phyloP scores from a whole-genome alignment of 2,888 invertebrate genomes.

The Drosophila pseudotakahashii region DNA sequence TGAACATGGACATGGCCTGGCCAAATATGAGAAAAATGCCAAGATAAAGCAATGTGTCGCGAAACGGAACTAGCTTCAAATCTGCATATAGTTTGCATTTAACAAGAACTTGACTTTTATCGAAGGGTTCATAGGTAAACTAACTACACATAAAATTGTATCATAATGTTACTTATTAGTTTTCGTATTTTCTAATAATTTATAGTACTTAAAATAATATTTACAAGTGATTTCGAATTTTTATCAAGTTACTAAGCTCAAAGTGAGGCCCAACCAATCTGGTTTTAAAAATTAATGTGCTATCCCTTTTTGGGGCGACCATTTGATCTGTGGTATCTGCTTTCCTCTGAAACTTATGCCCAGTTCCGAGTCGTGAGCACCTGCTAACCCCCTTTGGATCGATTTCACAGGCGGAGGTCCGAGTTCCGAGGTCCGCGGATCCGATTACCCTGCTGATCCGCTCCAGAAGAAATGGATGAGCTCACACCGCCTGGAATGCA shows the following conservation, averaged over 20 bases:
- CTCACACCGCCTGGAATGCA: slow-evolving; percentile 21
- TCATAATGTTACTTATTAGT: too few relatives aligned
- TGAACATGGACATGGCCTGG: slow-evolving; percentile 21
- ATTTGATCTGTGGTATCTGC: slow-evolving; percentile 16
- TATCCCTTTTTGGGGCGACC: slow-evolving; percentile 1
- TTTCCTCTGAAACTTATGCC: slow-evolving; percentile 12
- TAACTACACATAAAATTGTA: too few relatives aligned
- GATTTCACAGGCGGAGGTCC: slow-evolving; percentile 10
- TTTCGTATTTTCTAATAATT: too few relatives aligned
- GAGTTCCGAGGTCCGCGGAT: slow-evolving; percentile 6
- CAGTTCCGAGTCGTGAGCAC: slow-evolving; percentile 6
- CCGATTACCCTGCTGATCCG: slow-evolving; percentile 30
- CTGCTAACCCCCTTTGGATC: slow-evolving; percentile 26
- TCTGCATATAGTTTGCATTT: neutral
- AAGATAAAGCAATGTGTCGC: neutral
- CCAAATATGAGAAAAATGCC: slow-evolving; percentile 21
- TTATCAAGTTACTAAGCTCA: too few relatives aligned
- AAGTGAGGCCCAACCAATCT: too few relatives aligned
- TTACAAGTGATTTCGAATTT: too few relatives aligned
- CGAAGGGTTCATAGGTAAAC: too few relatives aligned
- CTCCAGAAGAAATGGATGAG: slow-evolving; percentile 23
- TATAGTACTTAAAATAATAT: too few relatives aligned
- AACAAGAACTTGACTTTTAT: neutral
- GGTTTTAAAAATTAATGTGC: neutral
- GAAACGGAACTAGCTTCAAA: neutral